phyloP scores from a whole-genome alignment of 1,140 invertebrate species.

The Macrotrachela quadricornifera region DNA sequence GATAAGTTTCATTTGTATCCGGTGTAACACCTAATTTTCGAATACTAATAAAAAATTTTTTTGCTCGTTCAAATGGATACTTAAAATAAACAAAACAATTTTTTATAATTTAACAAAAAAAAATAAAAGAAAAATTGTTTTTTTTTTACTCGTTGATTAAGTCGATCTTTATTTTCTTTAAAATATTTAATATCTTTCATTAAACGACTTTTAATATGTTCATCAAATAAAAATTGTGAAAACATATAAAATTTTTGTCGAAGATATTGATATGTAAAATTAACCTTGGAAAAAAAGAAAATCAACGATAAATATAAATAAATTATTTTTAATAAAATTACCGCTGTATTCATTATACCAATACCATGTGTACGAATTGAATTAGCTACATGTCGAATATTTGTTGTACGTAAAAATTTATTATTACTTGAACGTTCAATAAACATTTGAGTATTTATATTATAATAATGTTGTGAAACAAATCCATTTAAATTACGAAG shows the following conservation, averaged over 20 bases:
- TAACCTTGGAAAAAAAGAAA: slow-evolving; percentile 40
- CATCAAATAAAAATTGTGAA: slow-evolving; percentile 91
- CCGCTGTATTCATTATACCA: slow-evolving; percentile 88
- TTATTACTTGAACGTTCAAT: slow-evolving; percentile 71
- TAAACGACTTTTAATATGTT: slow-evolving; percentile 84
- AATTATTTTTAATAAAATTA: slow-evolving; percentile 20
- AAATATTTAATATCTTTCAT: slow-evolving; percentile 63
- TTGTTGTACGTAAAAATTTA: slow-evolving; percentile 85
- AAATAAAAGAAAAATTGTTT: no score
- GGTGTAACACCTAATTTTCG: slow-evolving; percentile 59
- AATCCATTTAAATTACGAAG: slow-evolving; percentile 91
- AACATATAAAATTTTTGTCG: slow-evolving; percentile 77
- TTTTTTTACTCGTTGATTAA: slow-evolving; percentile 29
- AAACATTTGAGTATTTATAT: slow-evolving; percentile 90
- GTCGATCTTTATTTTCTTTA: slow-evolving; percentile 37
- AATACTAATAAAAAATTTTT: slow-evolving; percentile 79
- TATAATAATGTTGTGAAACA: slow-evolving; percentile 77
- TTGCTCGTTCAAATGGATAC: slow-evolving; percentile 64
- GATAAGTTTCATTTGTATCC: slow-evolving; percentile 48
- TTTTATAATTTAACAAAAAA: no score
- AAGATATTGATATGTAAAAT: slow-evolving; percentile 88
- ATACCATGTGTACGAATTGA: slow-evolving; percentile 89
- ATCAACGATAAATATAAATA: slow-evolving; percentile 3
- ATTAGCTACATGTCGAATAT: slow-evolving; percentile 81
- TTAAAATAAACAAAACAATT: slow-evolving; percentile 13